A percentile compares a stretch with the other conserved stretches of the same genome.
phyloP scores from a whole-genome alignment of 2,797 vertebrate genomes.

The Sternotherus odoratus region DNA sequence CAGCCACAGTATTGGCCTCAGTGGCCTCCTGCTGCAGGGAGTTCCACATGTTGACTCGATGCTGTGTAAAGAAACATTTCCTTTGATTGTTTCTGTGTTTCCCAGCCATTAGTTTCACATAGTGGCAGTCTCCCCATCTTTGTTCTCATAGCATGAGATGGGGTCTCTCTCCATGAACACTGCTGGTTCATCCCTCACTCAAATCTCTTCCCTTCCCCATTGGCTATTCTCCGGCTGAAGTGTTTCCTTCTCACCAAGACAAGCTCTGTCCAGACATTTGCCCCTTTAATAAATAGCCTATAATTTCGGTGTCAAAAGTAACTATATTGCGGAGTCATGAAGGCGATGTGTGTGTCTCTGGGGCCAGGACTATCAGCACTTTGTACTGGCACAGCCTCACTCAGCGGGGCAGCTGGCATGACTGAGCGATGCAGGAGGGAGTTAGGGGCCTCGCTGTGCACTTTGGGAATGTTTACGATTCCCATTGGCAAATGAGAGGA shows the following conservation, averaged over 20 bases:
- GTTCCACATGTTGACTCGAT: neutral
- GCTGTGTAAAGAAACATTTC: neutral
- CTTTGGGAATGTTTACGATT: neutral
- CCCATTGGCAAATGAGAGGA: neutral
- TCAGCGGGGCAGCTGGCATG: neutral
- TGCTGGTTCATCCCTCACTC: neutral
- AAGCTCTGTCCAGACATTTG: rapidly evolving
- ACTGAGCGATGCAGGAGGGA: neutral
- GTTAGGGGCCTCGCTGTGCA: neutral
- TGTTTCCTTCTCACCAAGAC: rapidly evolving
- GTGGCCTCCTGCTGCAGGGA: neutral
- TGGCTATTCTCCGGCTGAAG: neutral
- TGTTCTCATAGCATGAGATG: rapidly evolving
- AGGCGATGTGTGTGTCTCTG: neutral
- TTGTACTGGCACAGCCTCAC: neutral
- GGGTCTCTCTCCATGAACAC: neutral
- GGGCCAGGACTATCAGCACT: neutral
- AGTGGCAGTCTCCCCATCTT: neutral
- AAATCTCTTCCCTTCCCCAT: neutral
- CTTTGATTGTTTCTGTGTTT: neutral
- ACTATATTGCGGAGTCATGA: neutral
- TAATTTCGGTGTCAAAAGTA: neutral
- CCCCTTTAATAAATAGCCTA: neutral
- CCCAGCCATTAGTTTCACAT: rapidly evolving
- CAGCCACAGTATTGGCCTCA: neutral